Percentiles rank a stretch among this genome's conserved stretches.
Evolutionary conservation across 2,797 vertebrate species (phyloP).

Genomic region (Coracias cyanogaster): DNA sequence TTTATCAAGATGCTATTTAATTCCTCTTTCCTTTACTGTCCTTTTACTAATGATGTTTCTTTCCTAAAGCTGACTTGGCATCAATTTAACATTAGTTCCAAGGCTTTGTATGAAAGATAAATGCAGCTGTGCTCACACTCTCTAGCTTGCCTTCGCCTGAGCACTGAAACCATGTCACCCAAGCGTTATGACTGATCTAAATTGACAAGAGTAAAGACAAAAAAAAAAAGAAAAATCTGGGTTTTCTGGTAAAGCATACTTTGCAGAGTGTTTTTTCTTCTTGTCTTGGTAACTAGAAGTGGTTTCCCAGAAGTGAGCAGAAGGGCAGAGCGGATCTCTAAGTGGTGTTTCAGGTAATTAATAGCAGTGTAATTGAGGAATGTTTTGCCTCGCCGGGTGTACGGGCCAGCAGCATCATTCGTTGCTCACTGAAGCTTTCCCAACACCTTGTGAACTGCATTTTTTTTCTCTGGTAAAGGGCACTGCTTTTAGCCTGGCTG

Average conservation of each 20-base stretch:
- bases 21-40: slow-evolving; percentile 8
- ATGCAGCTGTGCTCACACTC: slow-evolving; percentile 27
- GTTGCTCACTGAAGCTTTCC: not conserved
- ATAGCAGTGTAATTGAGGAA: not conserved
- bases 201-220: slow-evolving; percentile 5
- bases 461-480: not conserved
- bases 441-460: not conserved
- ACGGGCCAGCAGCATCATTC: not conserved
- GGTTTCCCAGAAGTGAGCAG: not conserved
- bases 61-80: slow-evolving; percentile 43
- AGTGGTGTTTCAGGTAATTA: slow-evolving; percentile 47
- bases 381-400: not conserved
- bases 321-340: not conserved
- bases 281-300: not conserved
- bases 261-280: not conserved
- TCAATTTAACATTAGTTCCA: slow-evolving; percentile 45
- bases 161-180: not conserved
- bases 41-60: slow-evolving; percentile 51
- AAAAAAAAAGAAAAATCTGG: not conserved
- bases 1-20: slow-evolving; percentile 32
- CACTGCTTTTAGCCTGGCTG: slow-evolving; percentile 24
- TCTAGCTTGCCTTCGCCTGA: not conserved
- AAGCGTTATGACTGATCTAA: slow-evolving; percentile 4
- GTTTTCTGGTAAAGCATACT: not conserved
- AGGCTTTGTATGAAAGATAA: slow-evolving; percentile 47